phyloP scores from a whole-genome alignment of 2,888 invertebrate genomes.

The Notodonta ziczac region DNA sequence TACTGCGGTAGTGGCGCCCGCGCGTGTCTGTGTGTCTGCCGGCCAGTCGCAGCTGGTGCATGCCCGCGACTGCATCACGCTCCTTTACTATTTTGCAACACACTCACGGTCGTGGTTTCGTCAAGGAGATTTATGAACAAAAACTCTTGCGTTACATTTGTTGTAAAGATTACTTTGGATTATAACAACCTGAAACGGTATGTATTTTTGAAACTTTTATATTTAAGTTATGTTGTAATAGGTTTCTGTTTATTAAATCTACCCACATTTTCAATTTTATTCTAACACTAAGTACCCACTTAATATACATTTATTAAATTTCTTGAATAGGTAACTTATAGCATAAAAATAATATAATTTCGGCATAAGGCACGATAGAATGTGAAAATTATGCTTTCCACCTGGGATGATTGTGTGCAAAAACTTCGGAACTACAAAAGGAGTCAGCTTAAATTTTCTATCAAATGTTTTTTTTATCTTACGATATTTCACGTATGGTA shows the following conservation, averaged over 20 bases:
- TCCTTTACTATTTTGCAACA: constrained; percentile 50
- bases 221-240: not conserved
- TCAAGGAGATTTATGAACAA: constrained; percentile 40
- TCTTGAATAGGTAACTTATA: no score
- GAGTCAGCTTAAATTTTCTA: no score
- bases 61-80: constrained; percentile 40
- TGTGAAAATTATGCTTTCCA: no score
- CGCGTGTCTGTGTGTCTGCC: constrained; percentile 26
- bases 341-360: no score
- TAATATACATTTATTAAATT: no score
- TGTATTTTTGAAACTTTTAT: constrained; percentile 21
- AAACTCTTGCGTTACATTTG: constrained; percentile 41
- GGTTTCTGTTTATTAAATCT: no score
- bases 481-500: not conserved
- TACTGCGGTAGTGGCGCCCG: constrained; percentile 45
- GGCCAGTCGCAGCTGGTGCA: constrained; percentile 32
- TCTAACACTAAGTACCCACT: no score
- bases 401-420: no score
- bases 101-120: constrained; percentile 58
- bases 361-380: no score
- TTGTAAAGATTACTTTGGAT: constrained; percentile 39
- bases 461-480: no score
- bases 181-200: constrained; percentile 40
- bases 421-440: no score
- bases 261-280: no score